Percentiles rank a stretch among this genome's conserved stretches.
Conservation (phyloP, 2,888 invertebrate species). For the Eilema sororculum region DNA sequence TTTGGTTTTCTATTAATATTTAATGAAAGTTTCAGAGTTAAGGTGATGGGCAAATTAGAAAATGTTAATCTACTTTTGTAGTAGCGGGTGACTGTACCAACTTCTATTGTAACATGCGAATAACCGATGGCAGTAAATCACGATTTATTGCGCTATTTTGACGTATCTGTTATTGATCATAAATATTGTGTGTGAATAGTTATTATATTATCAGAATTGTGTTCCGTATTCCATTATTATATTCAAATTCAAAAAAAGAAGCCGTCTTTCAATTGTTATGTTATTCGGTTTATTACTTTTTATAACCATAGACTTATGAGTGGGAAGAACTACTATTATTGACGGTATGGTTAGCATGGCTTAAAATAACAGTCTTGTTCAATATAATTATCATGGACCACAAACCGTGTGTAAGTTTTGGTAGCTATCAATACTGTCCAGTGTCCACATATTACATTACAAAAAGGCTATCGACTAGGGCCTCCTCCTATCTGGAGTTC, state of each 20-base stretch:
- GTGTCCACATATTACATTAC: no score
- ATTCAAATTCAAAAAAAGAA: neutral
- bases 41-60: neutral
- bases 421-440: no score
- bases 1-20: no score
- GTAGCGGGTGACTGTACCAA: neutral
- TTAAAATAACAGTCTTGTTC: no score
- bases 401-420: no score
- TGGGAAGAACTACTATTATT: no score
- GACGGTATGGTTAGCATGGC: no score
- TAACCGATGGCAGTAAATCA: constrained; percentile 14
- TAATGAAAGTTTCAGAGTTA: no score
- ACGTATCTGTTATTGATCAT: constrained; percentile 9
- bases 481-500: no score
- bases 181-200: constrained; percentile 11
- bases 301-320: neutral
- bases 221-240: neutral
- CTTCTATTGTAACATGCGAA: constrained; percentile 6
- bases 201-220: neutral
- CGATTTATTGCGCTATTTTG: constrained; percentile 8
- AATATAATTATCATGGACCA: no score
- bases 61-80: neutral
- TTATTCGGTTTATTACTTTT: neutral
- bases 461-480: no score
- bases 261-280: neutral